phyloP scores from a whole-genome alignment of 2,113 vertebrate genomes.

The Gambusia holbrooki region DNA sequence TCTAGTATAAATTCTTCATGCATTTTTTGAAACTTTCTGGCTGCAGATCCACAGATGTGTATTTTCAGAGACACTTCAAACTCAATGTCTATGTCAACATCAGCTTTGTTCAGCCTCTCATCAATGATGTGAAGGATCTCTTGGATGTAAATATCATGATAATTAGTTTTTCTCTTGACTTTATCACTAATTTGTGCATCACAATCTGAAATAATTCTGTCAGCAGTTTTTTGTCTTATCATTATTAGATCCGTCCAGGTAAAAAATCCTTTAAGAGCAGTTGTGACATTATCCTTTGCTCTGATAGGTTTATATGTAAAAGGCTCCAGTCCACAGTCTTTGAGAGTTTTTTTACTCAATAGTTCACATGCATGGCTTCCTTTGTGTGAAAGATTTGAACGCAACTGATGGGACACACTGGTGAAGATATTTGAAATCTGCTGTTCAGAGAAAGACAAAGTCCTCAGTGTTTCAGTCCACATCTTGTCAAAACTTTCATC shows the following conservation, averaged over 20 bases:
- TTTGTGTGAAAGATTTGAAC: too few relatives aligned
- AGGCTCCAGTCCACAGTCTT: too few relatives aligned
- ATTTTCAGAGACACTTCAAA: slow-evolving; percentile 70
- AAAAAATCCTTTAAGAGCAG: too few relatives aligned
- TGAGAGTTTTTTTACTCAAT: too few relatives aligned
- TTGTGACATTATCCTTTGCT: too few relatives aligned
- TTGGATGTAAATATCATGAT: slow-evolving; percentile 50
- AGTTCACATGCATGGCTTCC: too few relatives aligned
- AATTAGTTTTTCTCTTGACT: background rate
- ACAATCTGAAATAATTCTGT: slow-evolving; percentile 12
- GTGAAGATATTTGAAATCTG: too few relatives aligned
- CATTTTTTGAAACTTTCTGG: slow-evolving; percentile 52
- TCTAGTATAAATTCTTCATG: slow-evolving; percentile 43
- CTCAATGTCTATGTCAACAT: fast-evolving
- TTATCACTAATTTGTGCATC: too few relatives aligned
- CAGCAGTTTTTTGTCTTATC: slow-evolving; percentile 1
- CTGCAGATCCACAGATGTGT: slow-evolving; percentile 66
- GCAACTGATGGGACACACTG: too few relatives aligned
- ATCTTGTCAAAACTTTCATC: slow-evolving; percentile 40
- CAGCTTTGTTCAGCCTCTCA: fast-evolving
- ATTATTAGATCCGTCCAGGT: too few relatives aligned
- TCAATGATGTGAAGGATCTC: slow-evolving; percentile 35
- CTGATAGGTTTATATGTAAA: too few relatives aligned
- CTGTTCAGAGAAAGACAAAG: too few relatives aligned
- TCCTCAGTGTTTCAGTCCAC: slow-evolving; percentile 36